Evolutionary conservation across 2,888 invertebrate genomes (phyloP).

Genomic region (Leucoma salicis): DNA sequence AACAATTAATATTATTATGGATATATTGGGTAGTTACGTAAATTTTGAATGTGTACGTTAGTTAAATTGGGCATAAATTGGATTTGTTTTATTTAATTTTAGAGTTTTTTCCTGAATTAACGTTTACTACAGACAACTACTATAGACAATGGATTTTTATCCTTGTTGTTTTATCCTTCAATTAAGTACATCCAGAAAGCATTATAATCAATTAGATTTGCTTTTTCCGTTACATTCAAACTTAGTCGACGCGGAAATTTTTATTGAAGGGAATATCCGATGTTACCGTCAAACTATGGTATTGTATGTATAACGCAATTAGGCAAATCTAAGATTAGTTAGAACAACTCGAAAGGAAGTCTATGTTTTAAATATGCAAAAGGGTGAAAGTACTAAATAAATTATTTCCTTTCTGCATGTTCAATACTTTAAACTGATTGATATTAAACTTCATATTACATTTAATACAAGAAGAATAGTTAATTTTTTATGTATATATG

Average conservation of each 20-base stretch:
- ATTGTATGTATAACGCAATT: no score
- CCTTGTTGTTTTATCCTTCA: slow-evolving; percentile 9
- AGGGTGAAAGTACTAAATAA: slow-evolving; percentile 29
- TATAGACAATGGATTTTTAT: not conserved
- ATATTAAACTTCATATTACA: not conserved
- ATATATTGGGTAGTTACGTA: no score
- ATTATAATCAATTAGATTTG: slow-evolving; percentile 1
- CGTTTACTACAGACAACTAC: no score
- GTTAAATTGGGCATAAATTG: no score
- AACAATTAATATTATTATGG: no score
- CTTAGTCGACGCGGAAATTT: not conserved
- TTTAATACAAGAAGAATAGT: no score
- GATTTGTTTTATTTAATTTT: no score
- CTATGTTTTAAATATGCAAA: slow-evolving; percentile 10
- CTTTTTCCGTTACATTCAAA: slow-evolving; percentile 14
- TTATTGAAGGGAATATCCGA: not conserved
- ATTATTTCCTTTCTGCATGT: slow-evolving; percentile 27
- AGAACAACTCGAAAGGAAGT: not conserved
- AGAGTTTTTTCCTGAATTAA: no score
- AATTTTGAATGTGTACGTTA: no score
- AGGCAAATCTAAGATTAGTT: no score
- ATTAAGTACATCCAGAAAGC: not conserved
- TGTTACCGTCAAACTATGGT: no score
- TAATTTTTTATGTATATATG: no score
- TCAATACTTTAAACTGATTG: not conserved